These are phyloP conservation scores for Hermaeophaga mercurialis DNA, from an alignment of 2,888 invertebrate species.

Conservation along the genomic window DNA sequence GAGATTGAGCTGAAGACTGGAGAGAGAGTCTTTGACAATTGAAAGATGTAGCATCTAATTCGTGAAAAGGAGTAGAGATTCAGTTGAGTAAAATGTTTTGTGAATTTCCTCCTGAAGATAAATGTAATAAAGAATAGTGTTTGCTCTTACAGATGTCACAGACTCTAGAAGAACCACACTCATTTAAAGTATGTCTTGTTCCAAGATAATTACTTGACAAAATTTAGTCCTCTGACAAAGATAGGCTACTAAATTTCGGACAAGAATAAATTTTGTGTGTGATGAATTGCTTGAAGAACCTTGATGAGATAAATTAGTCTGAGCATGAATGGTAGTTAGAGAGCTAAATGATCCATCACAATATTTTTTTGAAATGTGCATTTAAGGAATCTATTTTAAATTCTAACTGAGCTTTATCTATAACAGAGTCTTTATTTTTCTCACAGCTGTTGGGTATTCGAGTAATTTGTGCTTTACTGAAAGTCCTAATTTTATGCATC, in stretches of 20 bases:
- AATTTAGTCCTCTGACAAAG: neutral
- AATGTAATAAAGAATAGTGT: slow-evolving; percentile 1
- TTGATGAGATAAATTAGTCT: no score
- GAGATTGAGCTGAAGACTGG: no score
- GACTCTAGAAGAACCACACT: neutral
- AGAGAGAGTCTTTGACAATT: no score
- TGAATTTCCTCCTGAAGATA: neutral
- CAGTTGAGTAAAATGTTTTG: neutral
- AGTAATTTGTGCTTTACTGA: no score
- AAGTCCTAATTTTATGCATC: no score
- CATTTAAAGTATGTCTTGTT: neutral
- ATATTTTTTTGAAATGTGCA: no score
- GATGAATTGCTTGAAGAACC: neutral
- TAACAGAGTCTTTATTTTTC: no score
- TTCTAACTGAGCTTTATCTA: no score
- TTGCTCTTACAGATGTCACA: neutral
- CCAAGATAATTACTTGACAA: slow-evolving; percentile 2
- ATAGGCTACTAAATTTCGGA: neutral
- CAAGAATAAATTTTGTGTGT: slow-evolving; percentile 1
- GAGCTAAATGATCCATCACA: no score
- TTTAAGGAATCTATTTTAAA: no score
- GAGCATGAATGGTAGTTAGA: neutral
- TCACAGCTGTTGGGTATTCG: no score
- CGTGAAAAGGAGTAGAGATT: neutral
- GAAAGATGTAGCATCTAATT: neutral